Base-by-base conservation (phyloP, 2,888 invertebrate species). In the Melikaiella ostensackeni region DNA sequence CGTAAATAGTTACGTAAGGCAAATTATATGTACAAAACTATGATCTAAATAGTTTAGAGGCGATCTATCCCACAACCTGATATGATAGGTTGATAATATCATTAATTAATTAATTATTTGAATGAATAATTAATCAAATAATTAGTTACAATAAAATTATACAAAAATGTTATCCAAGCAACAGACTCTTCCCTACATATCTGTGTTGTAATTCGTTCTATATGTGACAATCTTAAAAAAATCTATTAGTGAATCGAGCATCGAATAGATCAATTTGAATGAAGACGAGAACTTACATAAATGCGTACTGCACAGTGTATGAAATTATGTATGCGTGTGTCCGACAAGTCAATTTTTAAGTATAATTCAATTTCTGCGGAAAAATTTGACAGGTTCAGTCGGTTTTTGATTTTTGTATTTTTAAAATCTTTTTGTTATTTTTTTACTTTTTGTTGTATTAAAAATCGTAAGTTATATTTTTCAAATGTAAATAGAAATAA, bases 121-220 rank as follows among this genome's bases (percentile, higher is more conserved):
- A 2, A 38, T 2, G 13, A 38, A 11, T 4, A 27, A 30, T 24
- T 19, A 16, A 16, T 24, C 24, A 7, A 16, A n/a, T 42, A 42
- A 66, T 46, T 38, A 42, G 21, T 66, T 24, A 66, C 27, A 42
- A n/a, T n/a, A 27, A 42, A 64, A 70, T 80, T 76, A 75, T 76
- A 24, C 13, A 66, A 74, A 75, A 70, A 74, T 75, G 24, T 75
- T 61, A 82, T 83, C 82, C 79, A 78, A 85, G 85, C 85, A 87
- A 87, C 82, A 83, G 82, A 80, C 85, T 88, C 86, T 87, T 87
- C 86, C 85, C 86, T 84, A 86, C 84, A 88, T 87, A 89, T 88
- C 86, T 86, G 78, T 88, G 86, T 87, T 83, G 84, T 81, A 76
- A 86, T 79, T 83, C 77, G 82, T 84, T 85, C 79, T 85, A 70